A percentile compares a stretch with the other conserved stretches of the same genome.
These are phyloP conservation scores for Dermochelys coriacea DNA, from an alignment of 2,797 vertebrate species.

Conservation along the genomic window DNA sequence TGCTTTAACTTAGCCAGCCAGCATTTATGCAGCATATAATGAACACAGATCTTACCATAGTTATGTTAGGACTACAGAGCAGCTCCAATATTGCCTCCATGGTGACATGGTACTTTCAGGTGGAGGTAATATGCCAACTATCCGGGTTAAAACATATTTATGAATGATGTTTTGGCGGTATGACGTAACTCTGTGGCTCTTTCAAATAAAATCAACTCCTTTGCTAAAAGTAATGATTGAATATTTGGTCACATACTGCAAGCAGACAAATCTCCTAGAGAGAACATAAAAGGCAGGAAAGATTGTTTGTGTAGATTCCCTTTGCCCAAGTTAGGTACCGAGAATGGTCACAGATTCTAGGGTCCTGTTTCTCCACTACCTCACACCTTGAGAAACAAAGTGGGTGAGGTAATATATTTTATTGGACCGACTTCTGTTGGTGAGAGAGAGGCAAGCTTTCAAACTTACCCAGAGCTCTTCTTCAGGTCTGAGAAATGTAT, in stretches of 20 bases:
- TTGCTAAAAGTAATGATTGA: background rate
- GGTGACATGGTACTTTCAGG: background rate
- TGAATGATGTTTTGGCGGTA: background rate
- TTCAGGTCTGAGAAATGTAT: too few relatives aligned
- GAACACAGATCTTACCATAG: background rate
- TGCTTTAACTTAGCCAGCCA: background rate
- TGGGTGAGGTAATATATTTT: background rate
- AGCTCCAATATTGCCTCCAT: background rate
- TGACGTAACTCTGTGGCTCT: background rate
- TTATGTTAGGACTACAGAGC: background rate
- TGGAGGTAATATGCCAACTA: background rate
- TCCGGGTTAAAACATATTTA: background rate
- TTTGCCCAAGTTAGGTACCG: background rate
- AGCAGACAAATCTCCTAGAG: background rate
- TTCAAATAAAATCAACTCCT: background rate
- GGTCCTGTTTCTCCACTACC: background rate
- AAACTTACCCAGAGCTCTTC: too few relatives aligned
- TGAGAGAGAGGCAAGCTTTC: too few relatives aligned
- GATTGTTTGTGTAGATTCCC: background rate
- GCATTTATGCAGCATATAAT: background rate
- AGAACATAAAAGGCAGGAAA: rapidly evolving
- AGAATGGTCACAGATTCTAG: background rate
- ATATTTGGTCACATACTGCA: background rate
- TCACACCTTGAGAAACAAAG: background rate
- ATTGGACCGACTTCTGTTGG: too few relatives aligned